A percentile compares a stretch with the other conserved stretches of the same genome.
Conservation (phyloP, 1,140 invertebrate species). For the honey bee (Apis mellifera) region Amel_HAv3.1 CM009937.2:53501-54000, state of each 20-base stretch:
- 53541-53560: constrained; percentile 2
- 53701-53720: constrained; percentile 67
- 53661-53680: constrained; percentile 76
- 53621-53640: constrained; percentile 54
- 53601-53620: neutral
- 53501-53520: constrained; percentile 59
- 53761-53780: constrained; percentile 42
- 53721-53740: constrained; percentile 42
- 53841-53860: constrained; percentile 64
- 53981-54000: constrained; percentile 25
- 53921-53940: constrained; percentile 54
- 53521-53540: constrained; percentile 28
- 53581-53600: constrained; percentile 5
- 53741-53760: constrained; percentile 41
- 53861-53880: constrained; percentile 80
- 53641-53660: constrained; percentile 68
- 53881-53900: constrained; percentile 80
- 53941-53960: constrained; percentile 17
- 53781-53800: constrained; percentile 50
- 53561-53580: constrained; percentile 4
- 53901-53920: constrained; percentile 76
- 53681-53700: constrained; percentile 78
- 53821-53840: constrained; percentile 52
- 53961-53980: constrained; percentile 28
- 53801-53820: constrained; percentile 27